phyloP scores from a whole-genome alignment of 2,888 invertebrate species.

The Drepana falcataria region DNA sequence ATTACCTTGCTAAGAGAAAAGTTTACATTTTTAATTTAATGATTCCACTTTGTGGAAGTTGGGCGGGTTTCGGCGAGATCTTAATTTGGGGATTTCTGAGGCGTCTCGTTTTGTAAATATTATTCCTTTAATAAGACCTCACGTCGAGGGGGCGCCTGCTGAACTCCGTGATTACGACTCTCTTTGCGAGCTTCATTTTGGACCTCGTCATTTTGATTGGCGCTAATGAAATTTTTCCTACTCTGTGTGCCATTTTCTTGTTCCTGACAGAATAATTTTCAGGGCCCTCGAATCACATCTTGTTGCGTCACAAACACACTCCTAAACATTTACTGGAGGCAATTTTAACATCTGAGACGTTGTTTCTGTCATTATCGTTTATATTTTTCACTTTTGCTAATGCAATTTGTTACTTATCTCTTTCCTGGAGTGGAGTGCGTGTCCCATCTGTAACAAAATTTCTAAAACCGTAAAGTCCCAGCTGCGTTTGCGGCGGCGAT shows the following conservation, averaged over 20 bases:
- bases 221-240: conserved; percentile 79
- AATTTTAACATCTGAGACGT: conserved; percentile 61
- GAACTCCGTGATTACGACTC: conserved; percentile 78
- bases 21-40: conserved; percentile 81
- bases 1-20: conserved; percentile 80
- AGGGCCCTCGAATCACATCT: conserved; percentile 57
- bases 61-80: conserved; percentile 79
- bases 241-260: conserved; percentile 70
- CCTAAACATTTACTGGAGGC: conserved; percentile 61
- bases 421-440: conserved; percentile 62
- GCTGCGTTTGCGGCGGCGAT: conserved; percentile 71
- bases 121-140: conserved; percentile 80
- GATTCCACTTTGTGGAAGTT: conserved; percentile 80
- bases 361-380: conserved; percentile 67
- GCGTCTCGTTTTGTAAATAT: conserved; percentile 80
- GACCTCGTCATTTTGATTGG: conserved; percentile 79
- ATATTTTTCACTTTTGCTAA: conserved; percentile 73
- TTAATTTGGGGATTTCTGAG: conserved; percentile 80
- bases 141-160: conserved; percentile 73
- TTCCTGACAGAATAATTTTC: conserved; percentile 75
- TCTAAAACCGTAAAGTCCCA: conserved; percentile 73
- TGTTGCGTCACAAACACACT: conserved; percentile 63
- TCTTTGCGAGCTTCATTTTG: conserved; percentile 76
- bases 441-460: conserved; percentile 75
- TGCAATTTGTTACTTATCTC: conserved; percentile 73